Evolutionary conservation across 1,140 invertebrate species (phyloP), one percentile per base, ranked within the genome.

Genomic region (Ruditapes philippinarum): DNA sequence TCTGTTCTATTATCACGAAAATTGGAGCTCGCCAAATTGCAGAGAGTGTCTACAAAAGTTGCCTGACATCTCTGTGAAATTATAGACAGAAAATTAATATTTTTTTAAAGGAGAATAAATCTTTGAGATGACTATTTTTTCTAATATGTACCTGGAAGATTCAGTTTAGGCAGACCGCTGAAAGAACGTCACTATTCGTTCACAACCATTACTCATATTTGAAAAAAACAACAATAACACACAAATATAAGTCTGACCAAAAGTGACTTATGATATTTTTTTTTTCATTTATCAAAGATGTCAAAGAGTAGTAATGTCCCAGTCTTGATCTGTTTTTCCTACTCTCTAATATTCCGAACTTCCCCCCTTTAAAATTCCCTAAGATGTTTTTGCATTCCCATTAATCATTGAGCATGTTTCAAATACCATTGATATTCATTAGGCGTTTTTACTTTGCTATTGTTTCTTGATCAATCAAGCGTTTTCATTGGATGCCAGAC

Each of bases 391-490:
- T 54, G 36, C 28, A 49, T 78, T 54, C 74, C 33, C 74, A 78
- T 78, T 78, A 51, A 78, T 78, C 74, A 78, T 78, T 54, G 33
- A 19, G 25, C 49, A 38, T 78, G 74, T 36, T 51, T 78, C 45
- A 51, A 49, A 45, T 31, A 51, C 49, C 74, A 78, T 78, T 78
- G 74, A 78, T 78, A 78, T 78, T 78, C 74, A 78, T 78, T 78
- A 78, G 74, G 17, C 45, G 74, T 78, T 57, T 78, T 54, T 78
- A 78, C 74, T 36, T 78, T 40, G 36, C 40, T 78, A 78, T 78
- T 78, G 74, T 78, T 78, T 78, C 74, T 57, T 78, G 42, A 78
- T 78, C 74, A 78, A 78, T 78, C 42, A 78, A 38, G 45, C 74
- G 4, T 78, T 78, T 33, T 78, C 45, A 78, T 78, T 78, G 74